A percentile compares a stretch with the other conserved stretches of the same genome.
phyloP scores from a whole-genome alignment of 2,113 vertebrate genomes.

The Monarcha castaneiventris region DNA sequence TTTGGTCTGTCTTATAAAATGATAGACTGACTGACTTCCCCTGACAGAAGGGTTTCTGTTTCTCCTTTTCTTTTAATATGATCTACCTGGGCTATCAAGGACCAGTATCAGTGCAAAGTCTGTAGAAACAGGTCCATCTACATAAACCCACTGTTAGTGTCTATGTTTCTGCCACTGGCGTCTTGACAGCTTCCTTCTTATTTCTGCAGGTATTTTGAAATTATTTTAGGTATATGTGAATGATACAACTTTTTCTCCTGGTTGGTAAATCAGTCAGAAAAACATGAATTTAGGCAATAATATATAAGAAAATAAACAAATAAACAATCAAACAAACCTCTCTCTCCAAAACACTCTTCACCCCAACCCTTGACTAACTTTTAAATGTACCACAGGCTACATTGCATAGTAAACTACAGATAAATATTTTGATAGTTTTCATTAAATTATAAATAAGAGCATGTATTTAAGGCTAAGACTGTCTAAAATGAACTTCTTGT shows the following conservation, averaged over 20 bases:
- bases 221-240: neutral
- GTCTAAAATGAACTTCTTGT: neutral
- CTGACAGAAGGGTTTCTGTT: neutral
- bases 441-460: neutral
- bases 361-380: neutral
- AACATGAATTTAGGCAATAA: neutral
- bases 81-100: neutral
- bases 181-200: neutral
- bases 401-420: neutral
- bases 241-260: neutral
- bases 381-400: neutral
- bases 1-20: neutral
- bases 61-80: neutral
- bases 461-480: neutral
- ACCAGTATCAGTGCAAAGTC: neutral
- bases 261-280: neutral
- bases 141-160: neutral
- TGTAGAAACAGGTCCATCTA: neutral
- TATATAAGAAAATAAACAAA: neutral
- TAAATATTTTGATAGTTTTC: neutral
- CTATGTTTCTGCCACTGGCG: neutral
- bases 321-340: neutral
- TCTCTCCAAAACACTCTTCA: neutral
- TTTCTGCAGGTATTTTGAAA: neutral
- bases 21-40: neutral